Base-by-base conservation (phyloP, 2,797 vertebrate species). In the Oreochromis mossambicus region DNA sequence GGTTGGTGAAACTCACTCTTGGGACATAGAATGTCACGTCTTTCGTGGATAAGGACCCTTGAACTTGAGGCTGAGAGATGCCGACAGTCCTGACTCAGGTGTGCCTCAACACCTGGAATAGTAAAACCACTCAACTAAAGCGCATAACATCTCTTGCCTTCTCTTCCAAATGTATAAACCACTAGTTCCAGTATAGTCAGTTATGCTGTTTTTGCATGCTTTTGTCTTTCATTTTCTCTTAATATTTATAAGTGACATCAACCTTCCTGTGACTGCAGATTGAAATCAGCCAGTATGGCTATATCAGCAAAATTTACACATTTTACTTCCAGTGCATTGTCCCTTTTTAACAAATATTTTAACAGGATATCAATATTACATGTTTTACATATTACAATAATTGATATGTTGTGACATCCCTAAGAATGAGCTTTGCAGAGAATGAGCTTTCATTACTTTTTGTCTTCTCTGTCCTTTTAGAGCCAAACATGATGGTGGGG, bases 401-500 rank as follows among this genome's bases (percentile, higher is more conserved):
- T 29, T 12, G 14, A 19, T 48, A n/a, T 29, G 15, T 11, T 19
- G 17, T 73, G 3, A 73, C 17, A 1, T 48, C 9, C 15, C 26
- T 58, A 19, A 43, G 41, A 48, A 73, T 5, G 24, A 19, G 15
- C 43, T 73, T 48, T 73, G 26, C 26, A 26, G 26, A 43, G 41
- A 48, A 73, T 5, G 24, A 19, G 15, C 43, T 73, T 48, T 73
- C 68, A 73, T 73, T 10, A 48, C 24, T 12, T 55, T 80, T 51
- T 85, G 1, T 79, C 3, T 41, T 87, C 52, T 82, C 21, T 91
- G 26, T 88, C 43, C 50, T 88, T 89, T 17, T 66, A 97, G 96
- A 52, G 94, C 83, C 54, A 90, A 83, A 80, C 87, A 78, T n/a
- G 89, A 90, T 29, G 80, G 68, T 68, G 94, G 94, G 21, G 95